Conservation (phyloP, 2,888 invertebrate genomes). For the Erebia palarica region DNA sequence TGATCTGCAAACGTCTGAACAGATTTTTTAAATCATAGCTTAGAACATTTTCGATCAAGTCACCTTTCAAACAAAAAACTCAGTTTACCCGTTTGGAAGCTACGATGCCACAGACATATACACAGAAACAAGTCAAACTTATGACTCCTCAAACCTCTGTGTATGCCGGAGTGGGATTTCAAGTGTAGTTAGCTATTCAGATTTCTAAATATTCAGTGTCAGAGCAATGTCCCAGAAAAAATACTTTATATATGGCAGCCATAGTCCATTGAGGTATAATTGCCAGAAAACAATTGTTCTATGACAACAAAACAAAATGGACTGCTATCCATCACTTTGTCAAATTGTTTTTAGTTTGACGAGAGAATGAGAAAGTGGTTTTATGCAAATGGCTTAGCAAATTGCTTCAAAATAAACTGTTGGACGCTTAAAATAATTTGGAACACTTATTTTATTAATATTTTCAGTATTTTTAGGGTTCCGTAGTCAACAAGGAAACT, state of each 20-base stretch:
- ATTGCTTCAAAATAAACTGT: slow-evolving; percentile 22
- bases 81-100: too few relatives aligned
- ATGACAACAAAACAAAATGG: slow-evolving; percentile 40
- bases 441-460: neutral
- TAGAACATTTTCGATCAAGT: too few relatives aligned
- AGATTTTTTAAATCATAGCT: too few relatives aligned
- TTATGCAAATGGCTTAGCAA: slow-evolving; percentile 45
- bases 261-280: slow-evolving; percentile 31
- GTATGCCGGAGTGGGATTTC: too few relatives aligned
- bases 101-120: too few relatives aligned
- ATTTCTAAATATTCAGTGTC: neutral
- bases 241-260: neutral
- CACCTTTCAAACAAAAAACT: too few relatives aligned
- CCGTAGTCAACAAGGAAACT: neutral
- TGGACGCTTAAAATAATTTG: slow-evolving; percentile 15
- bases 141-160: too few relatives aligned
- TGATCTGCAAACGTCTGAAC: too few relatives aligned
- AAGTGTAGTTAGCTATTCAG: neutral
- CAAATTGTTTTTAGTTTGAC: slow-evolving; percentile 44
- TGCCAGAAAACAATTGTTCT: slow-evolving; percentile 34
- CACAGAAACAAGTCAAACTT: too few relatives aligned
- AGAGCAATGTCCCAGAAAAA: slow-evolving; percentile 4
- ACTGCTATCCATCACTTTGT: slow-evolving; percentile 48
- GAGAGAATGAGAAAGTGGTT: slow-evolving; percentile 35
- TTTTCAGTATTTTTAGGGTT: neutral